Evolutionary conservation across 2,888 invertebrate species (phyloP), one percentile per base, ranked within the genome.

Genomic region (Panzeria rudis): DNA sequence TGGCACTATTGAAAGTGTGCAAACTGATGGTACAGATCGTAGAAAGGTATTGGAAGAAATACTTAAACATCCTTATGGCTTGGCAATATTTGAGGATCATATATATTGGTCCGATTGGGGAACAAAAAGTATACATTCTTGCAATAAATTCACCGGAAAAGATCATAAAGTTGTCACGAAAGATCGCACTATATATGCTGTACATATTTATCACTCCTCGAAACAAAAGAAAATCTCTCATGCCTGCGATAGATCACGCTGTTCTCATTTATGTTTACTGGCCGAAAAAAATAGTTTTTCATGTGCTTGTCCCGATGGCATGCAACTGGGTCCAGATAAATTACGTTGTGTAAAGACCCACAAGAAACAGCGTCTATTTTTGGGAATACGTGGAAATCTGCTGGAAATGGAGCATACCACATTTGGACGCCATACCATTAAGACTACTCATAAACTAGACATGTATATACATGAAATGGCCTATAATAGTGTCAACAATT

Each of bases 91-190:
- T 91, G 98, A 98, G 92, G 96, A 97, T 92, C 94, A 94, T 1
- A 91, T 99, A 0, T 99, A 95, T 92, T 99, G 98, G 97, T 97
- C 97, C 56, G 98, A 99, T 91, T 97, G 97, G 97, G 93, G 94
- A 0, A 95, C 95, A 0, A 95, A 95, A 88, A 95, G 95, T 38
- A 94, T 98, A 11, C 95, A 96, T 87, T 94, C 94, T 0, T 95
- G 96, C 69, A 94, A 97, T 90, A 98, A 98, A 90, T 95, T 96
- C 88, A 95, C 94, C 1, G 96, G 96, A 0, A 95, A 95, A 88
- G 91, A 95, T 86, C 94, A 94, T 86, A 92, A 93, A 56, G 93
- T 94, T 0, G 71, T 95, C 2, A 90, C 94, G 0, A 93, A 93
- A 56, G 94, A 94, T 86, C 92, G 92, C 25, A 92, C 93, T 32